These are phyloP conservation scores for Euclidia mi DNA, from an alignment of 2,888 invertebrate genomes.

Conservation along the genomic window DNA sequence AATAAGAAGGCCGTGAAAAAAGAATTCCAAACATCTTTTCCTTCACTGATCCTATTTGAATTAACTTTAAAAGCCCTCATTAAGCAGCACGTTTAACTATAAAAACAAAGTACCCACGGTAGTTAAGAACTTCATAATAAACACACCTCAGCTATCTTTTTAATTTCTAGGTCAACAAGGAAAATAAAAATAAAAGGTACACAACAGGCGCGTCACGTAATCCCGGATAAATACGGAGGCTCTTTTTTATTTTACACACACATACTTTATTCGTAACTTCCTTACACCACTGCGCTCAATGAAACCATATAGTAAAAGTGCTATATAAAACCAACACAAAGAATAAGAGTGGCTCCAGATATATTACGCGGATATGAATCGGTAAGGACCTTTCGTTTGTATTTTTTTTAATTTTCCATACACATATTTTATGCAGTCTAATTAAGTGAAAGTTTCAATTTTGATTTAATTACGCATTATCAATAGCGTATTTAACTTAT, in stretches of 20 bases:
- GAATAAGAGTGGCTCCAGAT: conserved; percentile 1
- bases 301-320: conserved; percentile 12
- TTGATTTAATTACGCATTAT: too few relatives aligned
- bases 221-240: conserved; percentile 3
- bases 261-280: conserved; percentile 2
- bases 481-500: too few relatives aligned
- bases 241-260: conserved; percentile 10
- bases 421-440: too few relatives aligned
- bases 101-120: background rate
- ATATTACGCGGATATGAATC: too few relatives aligned
- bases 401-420: background rate
- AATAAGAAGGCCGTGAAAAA: too few relatives aligned
- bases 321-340: conserved; percentile 7
- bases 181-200: conserved; percentile 1
- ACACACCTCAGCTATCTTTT: conserved; percentile 1
- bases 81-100: background rate
- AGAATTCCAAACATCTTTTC: too few relatives aligned
- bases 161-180: conserved; percentile 9
- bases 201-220: conserved; percentile 6
- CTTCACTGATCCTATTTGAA: background rate
- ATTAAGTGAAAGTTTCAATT: too few relatives aligned
- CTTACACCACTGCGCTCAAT: conserved; percentile 13
- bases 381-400: too few relatives aligned
- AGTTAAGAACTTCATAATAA: background rate
- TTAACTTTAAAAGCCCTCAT: background rate